Conservation (phyloP, 1,140 invertebrate species). For the Philotrypesis tridentata region DNA sequence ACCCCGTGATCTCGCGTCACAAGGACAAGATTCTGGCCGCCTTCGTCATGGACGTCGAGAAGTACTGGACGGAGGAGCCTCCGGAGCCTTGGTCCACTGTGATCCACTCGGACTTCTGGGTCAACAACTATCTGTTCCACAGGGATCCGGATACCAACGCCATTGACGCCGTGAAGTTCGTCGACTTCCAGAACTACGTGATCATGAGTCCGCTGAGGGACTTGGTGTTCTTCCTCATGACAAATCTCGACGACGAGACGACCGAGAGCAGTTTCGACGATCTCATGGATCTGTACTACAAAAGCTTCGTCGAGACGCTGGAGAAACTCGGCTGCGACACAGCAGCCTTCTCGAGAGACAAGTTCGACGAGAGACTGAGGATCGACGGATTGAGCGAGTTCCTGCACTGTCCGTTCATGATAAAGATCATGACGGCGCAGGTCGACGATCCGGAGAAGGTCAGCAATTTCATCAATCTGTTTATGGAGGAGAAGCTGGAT, state of each 20-base stretch:
- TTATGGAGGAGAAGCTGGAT: slow-evolving; percentile 23
- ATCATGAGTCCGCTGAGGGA: slow-evolving; percentile 75
- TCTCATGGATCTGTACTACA: slow-evolving; percentile 74
- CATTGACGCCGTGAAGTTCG: slow-evolving; percentile 74
- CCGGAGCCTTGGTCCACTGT: slow-evolving; percentile 73
- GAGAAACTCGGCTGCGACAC: slow-evolving; percentile 58
- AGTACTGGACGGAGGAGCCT: slow-evolving; percentile 55
- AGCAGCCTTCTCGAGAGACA: slow-evolving; percentile 50
- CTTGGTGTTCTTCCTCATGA: slow-evolving; percentile 76
- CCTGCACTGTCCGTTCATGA: slow-evolving; percentile 61
- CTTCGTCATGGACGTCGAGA: slow-evolving; percentile 45
- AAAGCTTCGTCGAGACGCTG: slow-evolving; percentile 69
- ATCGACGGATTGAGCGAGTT: slow-evolving; percentile 58
- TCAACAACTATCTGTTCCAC: slow-evolving; percentile 77
- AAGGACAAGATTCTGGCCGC: slow-evolving; percentile 54
- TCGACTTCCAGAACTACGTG: slow-evolving; percentile 78
- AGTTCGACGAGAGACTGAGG: slow-evolving; percentile 54
- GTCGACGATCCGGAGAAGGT: slow-evolving; percentile 48
- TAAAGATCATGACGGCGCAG: slow-evolving; percentile 60
- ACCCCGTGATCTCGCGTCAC: slow-evolving; percentile 56
- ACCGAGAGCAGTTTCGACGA: slow-evolving; percentile 69
- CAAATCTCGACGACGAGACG: slow-evolving; percentile 71
- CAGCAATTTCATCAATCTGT: background rate
- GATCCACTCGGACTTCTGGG: slow-evolving; percentile 78
- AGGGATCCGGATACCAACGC: slow-evolving; percentile 56